Conservation (phyloP, 1,140 invertebrate genomes). For the Chironomus striatipennis region DNA sequence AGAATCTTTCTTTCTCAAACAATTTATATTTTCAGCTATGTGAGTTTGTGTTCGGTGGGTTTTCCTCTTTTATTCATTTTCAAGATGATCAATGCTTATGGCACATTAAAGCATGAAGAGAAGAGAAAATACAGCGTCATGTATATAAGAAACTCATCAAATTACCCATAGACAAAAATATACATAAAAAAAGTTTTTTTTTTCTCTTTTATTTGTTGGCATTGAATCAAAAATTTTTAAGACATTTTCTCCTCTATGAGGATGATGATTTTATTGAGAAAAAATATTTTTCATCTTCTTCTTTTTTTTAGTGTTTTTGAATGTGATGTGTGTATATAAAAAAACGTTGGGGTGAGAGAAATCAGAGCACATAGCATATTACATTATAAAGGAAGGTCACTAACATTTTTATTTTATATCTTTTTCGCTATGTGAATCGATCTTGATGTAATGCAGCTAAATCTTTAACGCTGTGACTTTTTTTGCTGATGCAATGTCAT, state of each 20-base stretch:
- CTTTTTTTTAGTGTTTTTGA: not conserved
- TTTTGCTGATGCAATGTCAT: not conserved
- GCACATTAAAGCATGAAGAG: not conserved
- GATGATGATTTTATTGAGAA: not conserved
- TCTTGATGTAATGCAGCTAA: not conserved
- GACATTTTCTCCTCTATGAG: conserved; percentile 11
- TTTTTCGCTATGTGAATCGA: not conserved
- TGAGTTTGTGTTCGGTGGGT: not conserved
- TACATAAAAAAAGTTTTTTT: not conserved
- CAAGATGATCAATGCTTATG: not conserved
- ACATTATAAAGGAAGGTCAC: conserved; percentile 10
- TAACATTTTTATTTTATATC: conserved; percentile 16
- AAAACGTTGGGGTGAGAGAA: not conserved
- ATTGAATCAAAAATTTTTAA: conserved; percentile 22
- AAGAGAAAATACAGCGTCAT: not conserved
- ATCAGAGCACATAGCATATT: not conserved
- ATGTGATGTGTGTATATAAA: not conserved
- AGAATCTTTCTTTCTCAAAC: not conserved
- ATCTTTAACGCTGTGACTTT: not conserved
- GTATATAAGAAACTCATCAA: not conserved
- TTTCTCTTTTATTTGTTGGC: conserved; percentile 4
- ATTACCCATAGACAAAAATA: conserved; percentile 7
- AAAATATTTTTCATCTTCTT: not conserved
- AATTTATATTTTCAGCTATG: not conserved
- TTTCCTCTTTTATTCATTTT: too few species aligned